Conservation (phyloP, 2,113 vertebrate species). For the Sapajus apella region DNA sequence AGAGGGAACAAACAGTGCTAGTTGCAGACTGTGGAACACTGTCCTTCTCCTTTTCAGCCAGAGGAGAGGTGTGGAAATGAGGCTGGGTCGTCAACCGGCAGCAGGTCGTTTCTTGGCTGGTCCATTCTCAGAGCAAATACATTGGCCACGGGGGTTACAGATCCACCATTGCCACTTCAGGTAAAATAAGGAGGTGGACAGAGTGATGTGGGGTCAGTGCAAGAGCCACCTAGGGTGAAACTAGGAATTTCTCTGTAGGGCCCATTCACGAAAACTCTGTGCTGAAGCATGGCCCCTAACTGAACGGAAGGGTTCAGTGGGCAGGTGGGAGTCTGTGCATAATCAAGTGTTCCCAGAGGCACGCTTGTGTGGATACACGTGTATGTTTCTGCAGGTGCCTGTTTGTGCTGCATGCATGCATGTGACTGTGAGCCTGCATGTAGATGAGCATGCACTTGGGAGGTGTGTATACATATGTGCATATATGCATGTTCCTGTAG, state of each 20-base stretch:
- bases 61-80: background rate
- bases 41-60: background rate
- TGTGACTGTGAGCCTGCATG: background rate
- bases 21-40: rapidly evolving
- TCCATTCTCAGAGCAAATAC: background rate
- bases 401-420: background rate
- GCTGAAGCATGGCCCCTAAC: rapidly evolving
- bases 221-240: background rate
- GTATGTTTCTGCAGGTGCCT: background rate
- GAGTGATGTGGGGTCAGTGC: background rate
- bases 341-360: background rate
- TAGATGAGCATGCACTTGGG: background rate
- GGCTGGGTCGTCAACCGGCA: background rate
- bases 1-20: rapidly evolving
- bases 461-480: background rate
- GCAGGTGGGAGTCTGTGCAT: background rate
- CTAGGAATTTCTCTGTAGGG: too few species aligned
- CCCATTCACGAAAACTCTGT: too few species aligned
- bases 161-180: background rate
- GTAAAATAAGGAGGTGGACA: too few species aligned
- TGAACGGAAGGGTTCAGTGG: too few species aligned
- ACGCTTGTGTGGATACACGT: too few species aligned
- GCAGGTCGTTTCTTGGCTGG: too few species aligned
- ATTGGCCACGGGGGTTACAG: background rate
- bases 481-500: background rate